A percentile compares a stretch with the other conserved stretches of the same genome.
phyloP scores from a whole-genome alignment of 2,113 vertebrate genomes.

The Martes martes region DNA sequence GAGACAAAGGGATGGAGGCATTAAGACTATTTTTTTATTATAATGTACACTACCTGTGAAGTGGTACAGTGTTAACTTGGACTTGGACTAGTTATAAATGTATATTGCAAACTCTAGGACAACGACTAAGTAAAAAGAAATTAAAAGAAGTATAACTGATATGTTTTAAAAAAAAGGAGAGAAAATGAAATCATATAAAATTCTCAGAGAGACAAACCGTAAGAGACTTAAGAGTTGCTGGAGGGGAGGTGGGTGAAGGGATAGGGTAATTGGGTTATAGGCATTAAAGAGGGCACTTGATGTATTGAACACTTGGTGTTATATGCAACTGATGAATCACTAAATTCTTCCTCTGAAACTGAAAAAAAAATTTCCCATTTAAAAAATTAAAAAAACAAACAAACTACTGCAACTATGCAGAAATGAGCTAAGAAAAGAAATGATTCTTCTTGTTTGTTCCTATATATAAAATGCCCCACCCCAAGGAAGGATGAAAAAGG shows the following conservation, averaged over 20 bases:
- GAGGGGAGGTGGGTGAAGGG: too few species aligned
- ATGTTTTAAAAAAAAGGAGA: not conserved
- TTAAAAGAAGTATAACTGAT: not conserved
- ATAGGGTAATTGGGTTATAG: too few species aligned
- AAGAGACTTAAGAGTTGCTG: too few species aligned
- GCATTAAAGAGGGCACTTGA: too few species aligned
- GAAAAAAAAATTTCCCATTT: not conserved
- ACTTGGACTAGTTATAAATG: not conserved
- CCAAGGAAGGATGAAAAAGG: not conserved
- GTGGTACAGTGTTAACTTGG: not conserved
- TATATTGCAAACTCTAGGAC: not conserved
- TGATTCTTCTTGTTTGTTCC: not conserved
- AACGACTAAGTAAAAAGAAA: not conserved
- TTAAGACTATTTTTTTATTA: not conserved
- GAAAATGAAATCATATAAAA: not conserved
- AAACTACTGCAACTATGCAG: not conserved
- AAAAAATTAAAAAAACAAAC: not conserved
- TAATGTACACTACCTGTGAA: not conserved
- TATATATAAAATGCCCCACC: not conserved
- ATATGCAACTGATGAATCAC: too few species aligned
- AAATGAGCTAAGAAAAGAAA: conserved; percentile 15
- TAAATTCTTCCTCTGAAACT: too few species aligned
- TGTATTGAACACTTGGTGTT: too few species aligned
- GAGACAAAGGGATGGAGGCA: not conserved
- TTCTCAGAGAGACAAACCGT: too few species aligned